phyloP scores from a whole-genome alignment of 1,140 invertebrate genomes.

The Diplogasteroides magnus region DNA sequence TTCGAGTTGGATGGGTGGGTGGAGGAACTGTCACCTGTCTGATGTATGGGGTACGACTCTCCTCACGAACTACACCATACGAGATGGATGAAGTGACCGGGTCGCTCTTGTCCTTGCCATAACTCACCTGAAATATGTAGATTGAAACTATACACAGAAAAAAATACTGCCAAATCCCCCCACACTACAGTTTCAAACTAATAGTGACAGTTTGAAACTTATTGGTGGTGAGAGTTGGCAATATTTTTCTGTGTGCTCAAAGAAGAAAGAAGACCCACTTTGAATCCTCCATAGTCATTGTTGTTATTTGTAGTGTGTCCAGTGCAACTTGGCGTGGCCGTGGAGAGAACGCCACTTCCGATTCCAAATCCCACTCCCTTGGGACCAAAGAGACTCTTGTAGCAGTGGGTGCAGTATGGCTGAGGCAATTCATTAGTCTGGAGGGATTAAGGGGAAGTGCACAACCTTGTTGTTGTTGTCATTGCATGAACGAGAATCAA shows the following conservation, averaged over 20 bases:
- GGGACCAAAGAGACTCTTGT: constrained; percentile 85
- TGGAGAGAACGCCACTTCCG: constrained; percentile 68
- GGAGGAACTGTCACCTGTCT: too few species aligned
- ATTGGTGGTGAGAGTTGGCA: too few species aligned
- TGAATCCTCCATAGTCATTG: constrained; percentile 6
- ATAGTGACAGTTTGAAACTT: neutral
- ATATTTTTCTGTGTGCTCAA: too few species aligned
- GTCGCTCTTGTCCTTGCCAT: constrained; percentile 14
- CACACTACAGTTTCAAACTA: too few species aligned
- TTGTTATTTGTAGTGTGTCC: neutral
- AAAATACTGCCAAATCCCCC: too few species aligned
- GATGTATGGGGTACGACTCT: neutral
- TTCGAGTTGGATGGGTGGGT: too few species aligned
- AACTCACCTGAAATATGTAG: constrained; percentile 9
- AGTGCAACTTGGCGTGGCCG: neutral
- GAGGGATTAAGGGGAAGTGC: neutral
- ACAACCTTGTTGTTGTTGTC: neutral
- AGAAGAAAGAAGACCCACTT: too few species aligned
- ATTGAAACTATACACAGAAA: too few species aligned
- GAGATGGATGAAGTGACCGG: constrained; percentile 12
- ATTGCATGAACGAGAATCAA: neutral
- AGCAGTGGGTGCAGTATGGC: constrained; percentile 62
- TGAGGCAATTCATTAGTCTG: neutral
- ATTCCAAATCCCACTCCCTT: constrained; percentile 87
- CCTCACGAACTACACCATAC: constrained; percentile 8